phyloP scores from a whole-genome alignment of 2,888 invertebrate species.

The Julus scanicus region DNA sequence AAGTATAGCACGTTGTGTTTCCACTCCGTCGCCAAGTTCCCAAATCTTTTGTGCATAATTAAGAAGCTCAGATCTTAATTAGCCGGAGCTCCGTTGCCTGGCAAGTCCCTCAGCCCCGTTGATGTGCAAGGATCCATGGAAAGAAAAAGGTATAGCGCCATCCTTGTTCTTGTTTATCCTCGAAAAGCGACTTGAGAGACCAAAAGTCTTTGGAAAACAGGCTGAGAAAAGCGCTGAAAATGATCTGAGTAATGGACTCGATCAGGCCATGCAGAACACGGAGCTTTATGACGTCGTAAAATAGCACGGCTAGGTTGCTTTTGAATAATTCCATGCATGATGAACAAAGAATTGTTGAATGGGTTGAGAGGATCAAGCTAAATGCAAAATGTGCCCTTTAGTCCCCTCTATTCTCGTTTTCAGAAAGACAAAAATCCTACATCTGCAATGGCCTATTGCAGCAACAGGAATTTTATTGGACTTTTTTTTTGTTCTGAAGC shows the following conservation, averaged over 20 bases:
- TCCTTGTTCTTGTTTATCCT: no score
- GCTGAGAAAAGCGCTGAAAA: slow-evolving; percentile 33
- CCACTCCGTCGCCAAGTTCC: no score
- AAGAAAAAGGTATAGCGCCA: no score
- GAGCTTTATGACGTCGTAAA: slow-evolving; percentile 11
- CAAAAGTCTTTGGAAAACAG: not conserved
- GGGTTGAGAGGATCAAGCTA: not conserved
- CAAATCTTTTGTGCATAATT: not conserved
- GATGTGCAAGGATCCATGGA: not conserved
- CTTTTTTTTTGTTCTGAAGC: not conserved
- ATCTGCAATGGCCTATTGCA: not conserved
- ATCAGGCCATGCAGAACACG: slow-evolving; percentile 33
- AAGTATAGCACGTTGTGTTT: not conserved
- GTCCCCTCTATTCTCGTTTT: not conserved
- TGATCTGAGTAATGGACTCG: slow-evolving; percentile 3
- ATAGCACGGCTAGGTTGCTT: slow-evolving; percentile 15
- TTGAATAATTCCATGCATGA: slow-evolving; percentile 28
- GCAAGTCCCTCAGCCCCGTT: not conserved
- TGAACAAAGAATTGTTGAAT: not conserved
- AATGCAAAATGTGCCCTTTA: slow-evolving; percentile 26
- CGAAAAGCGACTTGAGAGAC: no score
- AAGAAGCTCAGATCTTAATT: not conserved
- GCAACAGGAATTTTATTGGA: not conserved
- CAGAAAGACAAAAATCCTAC: not conserved
- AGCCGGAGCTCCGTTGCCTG: not conserved